A percentile compares a stretch with the other conserved stretches of the same genome.
Conservation (phyloP, 1,140 invertebrate genomes). For the Proctacanthus coquilletti region DNA sequence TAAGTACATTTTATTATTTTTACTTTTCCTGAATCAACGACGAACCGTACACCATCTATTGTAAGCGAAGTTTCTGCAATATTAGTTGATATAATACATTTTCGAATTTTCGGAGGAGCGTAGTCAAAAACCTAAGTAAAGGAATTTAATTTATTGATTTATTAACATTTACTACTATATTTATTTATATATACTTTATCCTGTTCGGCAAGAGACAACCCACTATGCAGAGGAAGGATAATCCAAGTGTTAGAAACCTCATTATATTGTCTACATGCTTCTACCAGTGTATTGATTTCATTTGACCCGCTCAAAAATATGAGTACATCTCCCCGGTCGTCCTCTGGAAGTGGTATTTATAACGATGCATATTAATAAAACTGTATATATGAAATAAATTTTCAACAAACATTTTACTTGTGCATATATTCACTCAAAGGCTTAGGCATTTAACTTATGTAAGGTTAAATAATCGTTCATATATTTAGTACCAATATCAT, state of each 20-base stretch:
- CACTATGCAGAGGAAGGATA: slow-evolving; percentile 86
- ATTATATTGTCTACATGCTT: slow-evolving; percentile 73
- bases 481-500: no score
- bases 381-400: no score
- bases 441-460: slow-evolving; percentile 1
- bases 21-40: slow-evolving; percentile 92
- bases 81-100: slow-evolving; percentile 98
- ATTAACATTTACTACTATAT: slow-evolving; percentile 5
- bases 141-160: slow-evolving; percentile 3
- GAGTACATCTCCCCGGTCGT: slow-evolving; percentile 86
- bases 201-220: slow-evolving; percentile 83
- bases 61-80: slow-evolving; percentile 99
- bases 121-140: slow-evolving; percentile 78
- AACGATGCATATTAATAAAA: no score
- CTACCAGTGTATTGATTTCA: slow-evolving; percentile 83
- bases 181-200: slow-evolving; percentile 76
- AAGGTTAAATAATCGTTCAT: no score
- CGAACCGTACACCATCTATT: slow-evolving; percentile 96
- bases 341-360: no score
- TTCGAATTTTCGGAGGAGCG: slow-evolving; percentile 84
- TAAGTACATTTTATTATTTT: no score
- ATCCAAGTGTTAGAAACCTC: slow-evolving; percentile 80
- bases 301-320: slow-evolving; percentile 93
- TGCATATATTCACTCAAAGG: slow-evolving; percentile 2
- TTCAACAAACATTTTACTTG: no score